Evolutionary conservation across 64 coral and sea anemone genomes (phyloP), one percentile per base, ranked within the genome.

Genomic region (Cladopsammia gracilis): DNA sequence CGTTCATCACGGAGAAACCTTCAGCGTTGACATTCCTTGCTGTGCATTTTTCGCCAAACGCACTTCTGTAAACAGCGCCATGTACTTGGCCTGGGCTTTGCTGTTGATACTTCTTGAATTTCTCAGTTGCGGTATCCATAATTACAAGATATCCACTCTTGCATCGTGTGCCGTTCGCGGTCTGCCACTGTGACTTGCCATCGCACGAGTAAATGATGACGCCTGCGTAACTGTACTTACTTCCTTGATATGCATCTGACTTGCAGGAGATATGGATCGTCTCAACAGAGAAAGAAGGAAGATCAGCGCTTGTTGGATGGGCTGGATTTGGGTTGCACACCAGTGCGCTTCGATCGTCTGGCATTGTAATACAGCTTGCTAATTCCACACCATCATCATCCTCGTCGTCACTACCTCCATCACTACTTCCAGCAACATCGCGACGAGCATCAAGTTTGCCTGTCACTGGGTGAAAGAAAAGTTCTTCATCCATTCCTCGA

Each of bases 61-160:
- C 69, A 72, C 69, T 9, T 25, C 22, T 44, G 70, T 87, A 87
- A 53, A 87, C 23, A 0, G 85, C 53, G 43, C 69, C 22, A 72
- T 25, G 22, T 10, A 72, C 43, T 10, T 0, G 43, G 7, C 22
- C 53, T 56, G 53, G 5, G 53, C 53, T 12, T 56, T 56, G 53
- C 6, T 56, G 53, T 56, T 56, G 53, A 56, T 56, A 56, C 10
- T 9, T 7, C 22, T 72, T 23, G 1, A 56, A 12, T 6, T 56
- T 56, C 53, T 56, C 6, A 5, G 53, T 12, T 7, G 7, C 12
- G 53, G 53, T 56, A 6, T 56, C 5, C 53, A 56, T 56, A 12
- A 56, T 56, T 7, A 56, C 53, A 10, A 56, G 7, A 56, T 56
- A 56, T 10, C 53, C 53, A 12, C 53, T 25, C 43, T 25, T 72